These are phyloP conservation scores for Drosophila pectinifera DNA, from an alignment of 1,140 invertebrate species.

Conservation along the genomic window DNA sequence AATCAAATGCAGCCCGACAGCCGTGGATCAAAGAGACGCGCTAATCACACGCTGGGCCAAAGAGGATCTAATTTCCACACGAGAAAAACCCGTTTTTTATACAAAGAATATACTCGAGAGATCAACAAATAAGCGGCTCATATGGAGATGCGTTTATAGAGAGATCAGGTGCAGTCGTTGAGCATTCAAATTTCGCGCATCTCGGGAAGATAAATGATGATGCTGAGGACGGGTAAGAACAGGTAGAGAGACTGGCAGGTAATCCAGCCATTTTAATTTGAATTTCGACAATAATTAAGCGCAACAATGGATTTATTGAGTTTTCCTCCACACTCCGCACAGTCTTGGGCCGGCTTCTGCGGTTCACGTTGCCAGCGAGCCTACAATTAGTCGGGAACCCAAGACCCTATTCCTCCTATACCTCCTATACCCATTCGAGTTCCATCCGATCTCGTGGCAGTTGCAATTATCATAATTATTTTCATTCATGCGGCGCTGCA, in stretches of 20 bases:
- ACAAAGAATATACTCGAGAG: not conserved
- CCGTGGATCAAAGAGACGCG: conserved; percentile 70
- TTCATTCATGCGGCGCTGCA: conserved; percentile 75
- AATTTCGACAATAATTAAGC: conserved; percentile 82
- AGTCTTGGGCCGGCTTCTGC: conserved; percentile 55
- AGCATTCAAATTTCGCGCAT: conserved; percentile 81
- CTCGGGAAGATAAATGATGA: conserved; percentile 76
- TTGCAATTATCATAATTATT: conserved; percentile 84
- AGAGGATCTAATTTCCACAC: conserved; percentile 83
- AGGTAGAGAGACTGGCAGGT: conserved; percentile 38
- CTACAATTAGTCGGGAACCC: conserved; percentile 68
- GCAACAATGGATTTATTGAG: conserved; percentile 81
- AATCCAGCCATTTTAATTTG: conserved; percentile 67
- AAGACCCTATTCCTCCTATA: conserved; percentile 20
- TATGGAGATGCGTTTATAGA: conserved; percentile 67
- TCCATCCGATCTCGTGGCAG: conserved; percentile 48
- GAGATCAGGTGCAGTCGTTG: conserved; percentile 66
- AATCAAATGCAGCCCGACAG: conserved; percentile 66
- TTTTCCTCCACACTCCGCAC: conserved; percentile 37
- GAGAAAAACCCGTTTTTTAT: conserved; percentile 64
- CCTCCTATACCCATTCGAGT: conserved; percentile 11
- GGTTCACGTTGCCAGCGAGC: conserved; percentile 60
- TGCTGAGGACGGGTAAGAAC: conserved; percentile 27
- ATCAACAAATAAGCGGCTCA: conserved; percentile 4
- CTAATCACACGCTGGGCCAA: conserved; percentile 82